A percentile compares a stretch with the other conserved stretches of the same genome.
Conservation (phyloP, 2,113 vertebrate genomes). For the Agelaius tricolor region DNA sequence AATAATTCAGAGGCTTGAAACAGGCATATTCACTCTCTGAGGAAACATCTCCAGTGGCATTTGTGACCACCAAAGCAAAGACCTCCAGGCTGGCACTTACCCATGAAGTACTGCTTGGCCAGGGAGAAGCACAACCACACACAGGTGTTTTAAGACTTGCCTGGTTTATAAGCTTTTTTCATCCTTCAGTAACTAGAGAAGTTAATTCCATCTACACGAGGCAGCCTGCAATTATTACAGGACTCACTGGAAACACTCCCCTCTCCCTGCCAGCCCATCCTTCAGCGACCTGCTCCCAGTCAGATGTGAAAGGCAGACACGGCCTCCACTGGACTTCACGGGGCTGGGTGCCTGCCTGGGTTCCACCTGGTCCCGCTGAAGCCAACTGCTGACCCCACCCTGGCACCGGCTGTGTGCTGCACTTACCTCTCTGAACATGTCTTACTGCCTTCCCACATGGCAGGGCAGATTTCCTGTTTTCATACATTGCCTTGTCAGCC, state of each 20-base stretch:
- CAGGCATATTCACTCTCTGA: neutral
- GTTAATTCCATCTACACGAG: neutral
- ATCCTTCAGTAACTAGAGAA: neutral
- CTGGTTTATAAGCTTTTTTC: conserved; percentile 4
- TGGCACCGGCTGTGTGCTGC: neutral
- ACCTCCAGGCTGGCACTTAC: neutral
- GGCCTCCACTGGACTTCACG: fast-evolving
- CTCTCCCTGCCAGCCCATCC: neutral
- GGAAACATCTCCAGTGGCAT: neutral
- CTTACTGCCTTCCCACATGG: conserved; percentile 75
- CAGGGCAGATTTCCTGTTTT: conserved; percentile 66
- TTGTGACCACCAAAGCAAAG: neutral
- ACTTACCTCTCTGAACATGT: conserved; percentile 78
- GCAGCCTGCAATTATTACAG: neutral
- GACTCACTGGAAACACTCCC: neutral
- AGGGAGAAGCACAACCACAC: neutral
- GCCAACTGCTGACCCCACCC: neutral
- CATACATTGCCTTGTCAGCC: conserved; percentile 71
- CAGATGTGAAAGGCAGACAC: neutral
- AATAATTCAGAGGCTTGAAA: neutral
- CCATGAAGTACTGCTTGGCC: neutral
- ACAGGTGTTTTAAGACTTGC: neutral
- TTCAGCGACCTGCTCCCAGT: neutral
- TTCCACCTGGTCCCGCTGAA: neutral
- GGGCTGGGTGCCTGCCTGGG: neutral